These are phyloP conservation scores for Saccopteryx leptura DNA, from an alignment of 2,113 vertebrate species.

Conservation along the genomic window DNA sequence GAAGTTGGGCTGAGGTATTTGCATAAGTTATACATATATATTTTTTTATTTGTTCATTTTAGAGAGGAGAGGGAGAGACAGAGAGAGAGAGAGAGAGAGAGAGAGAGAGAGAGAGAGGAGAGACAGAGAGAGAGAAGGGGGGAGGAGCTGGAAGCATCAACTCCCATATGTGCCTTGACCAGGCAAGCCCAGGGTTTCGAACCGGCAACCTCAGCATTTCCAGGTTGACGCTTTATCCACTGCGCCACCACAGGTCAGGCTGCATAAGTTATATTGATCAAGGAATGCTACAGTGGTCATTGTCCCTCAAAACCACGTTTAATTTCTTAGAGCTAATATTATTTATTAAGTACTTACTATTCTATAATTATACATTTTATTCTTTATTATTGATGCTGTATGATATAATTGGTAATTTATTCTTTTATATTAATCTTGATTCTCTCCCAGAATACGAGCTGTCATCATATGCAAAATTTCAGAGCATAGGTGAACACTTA, in stretches of 20 bases:
- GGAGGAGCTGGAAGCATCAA: no score
- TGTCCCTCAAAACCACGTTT: neutral
- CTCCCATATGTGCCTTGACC: no score
- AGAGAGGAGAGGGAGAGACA: no score
- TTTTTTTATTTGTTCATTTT: no score
- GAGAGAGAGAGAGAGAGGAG: no score
- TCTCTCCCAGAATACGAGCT: neutral
- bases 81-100: no score
- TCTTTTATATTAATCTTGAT: neutral
- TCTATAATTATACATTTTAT: neutral
- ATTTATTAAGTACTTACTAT: neutral
- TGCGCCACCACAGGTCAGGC: no score
- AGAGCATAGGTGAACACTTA: neutral
- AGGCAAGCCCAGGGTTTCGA: no score
- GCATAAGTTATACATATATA: neutral
- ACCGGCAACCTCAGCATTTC: no score
- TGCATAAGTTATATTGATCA: neutral
- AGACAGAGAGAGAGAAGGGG: no score
- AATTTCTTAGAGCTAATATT: neutral
- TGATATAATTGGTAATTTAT: conserved; percentile 10
- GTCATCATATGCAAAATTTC: conserved; percentile 7
- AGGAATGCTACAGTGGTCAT: neutral
- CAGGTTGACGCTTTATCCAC: no score
- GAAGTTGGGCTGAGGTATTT: neutral
- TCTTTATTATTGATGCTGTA: neutral